phyloP scores from a whole-genome alignment of 2,888 invertebrate species.

The Rosalia funebris region DNA sequence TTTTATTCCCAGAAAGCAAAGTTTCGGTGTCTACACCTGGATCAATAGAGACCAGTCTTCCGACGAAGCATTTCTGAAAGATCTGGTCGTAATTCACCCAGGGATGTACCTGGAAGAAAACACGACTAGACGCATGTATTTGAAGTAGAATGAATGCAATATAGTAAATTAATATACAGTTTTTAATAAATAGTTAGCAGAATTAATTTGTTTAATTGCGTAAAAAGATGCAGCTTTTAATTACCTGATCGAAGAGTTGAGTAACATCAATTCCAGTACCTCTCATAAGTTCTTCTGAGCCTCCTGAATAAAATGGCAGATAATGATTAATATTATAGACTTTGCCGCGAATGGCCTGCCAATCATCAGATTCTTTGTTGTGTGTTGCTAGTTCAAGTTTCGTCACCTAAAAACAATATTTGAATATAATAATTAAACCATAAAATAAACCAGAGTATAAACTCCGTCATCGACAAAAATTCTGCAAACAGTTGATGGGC shows the following conservation, averaged over 20 bases:
- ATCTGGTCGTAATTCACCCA: constrained; percentile 98
- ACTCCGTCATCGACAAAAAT: too few relatives aligned
- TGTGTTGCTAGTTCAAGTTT: constrained; percentile 82
- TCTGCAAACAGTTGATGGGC: too few relatives aligned
- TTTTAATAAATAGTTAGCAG: too few relatives aligned
- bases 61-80: constrained; percentile 90
- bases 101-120: constrained; percentile 84
- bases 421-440: too few relatives aligned
- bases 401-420: too few relatives aligned
- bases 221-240: too few relatives aligned
- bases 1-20: constrained; percentile 55
- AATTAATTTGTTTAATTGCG: too few relatives aligned
- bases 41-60: constrained; percentile 70
- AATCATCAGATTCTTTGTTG: constrained; percentile 80
- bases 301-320: constrained; percentile 95
- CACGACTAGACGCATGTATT: too few relatives aligned
- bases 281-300: constrained; percentile 86
- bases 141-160: too few relatives aligned
- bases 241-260: constrained; percentile 86
- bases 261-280: constrained; percentile 95
- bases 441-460: too few relatives aligned
- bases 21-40: constrained; percentile 51
- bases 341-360: constrained; percentile 89
- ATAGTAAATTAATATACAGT: too few relatives aligned
- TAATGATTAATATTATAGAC: constrained; percentile 96